Evolutionary conservation across 2,113 vertebrate species (phyloP).

Genomic region (Alligator sinensis): DNA sequence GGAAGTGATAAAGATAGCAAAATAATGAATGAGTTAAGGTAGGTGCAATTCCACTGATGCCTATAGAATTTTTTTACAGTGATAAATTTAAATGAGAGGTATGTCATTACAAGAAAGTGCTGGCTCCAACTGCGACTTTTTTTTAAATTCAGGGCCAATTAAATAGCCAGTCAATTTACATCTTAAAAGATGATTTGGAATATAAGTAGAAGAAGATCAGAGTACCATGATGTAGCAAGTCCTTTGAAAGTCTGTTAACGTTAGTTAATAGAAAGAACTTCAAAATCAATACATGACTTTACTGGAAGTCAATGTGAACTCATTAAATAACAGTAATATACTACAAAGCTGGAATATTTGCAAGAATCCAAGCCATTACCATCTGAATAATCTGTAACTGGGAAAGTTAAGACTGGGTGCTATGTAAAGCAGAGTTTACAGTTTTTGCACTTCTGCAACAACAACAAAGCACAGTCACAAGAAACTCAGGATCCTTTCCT

Average conservation of each 20-base stretch:
- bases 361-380: neutral
- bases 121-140: neutral
- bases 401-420: neutral
- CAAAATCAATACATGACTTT: constrained; percentile 41
- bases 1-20: neutral
- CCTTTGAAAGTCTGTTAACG: constrained; percentile 37
- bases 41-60: neutral
- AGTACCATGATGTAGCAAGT: constrained; percentile 2
- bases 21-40: neutral
- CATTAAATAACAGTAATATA: neutral
- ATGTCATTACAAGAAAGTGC: neutral
- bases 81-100: neutral
- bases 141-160: neutral
- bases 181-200: constrained; percentile 20
- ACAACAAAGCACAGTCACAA: neutral
- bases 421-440: constrained; percentile 7
- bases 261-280: constrained; percentile 42
- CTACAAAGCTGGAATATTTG: neutral
- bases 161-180: neutral
- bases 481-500: constrained; percentile 24
- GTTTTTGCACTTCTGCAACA: constrained; percentile 2
- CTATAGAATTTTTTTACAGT: neutral
- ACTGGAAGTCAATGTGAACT: constrained; percentile 23
- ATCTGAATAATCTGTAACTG: neutral
- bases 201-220: constrained; percentile 36